Base-by-base conservation (phyloP, 1,140 invertebrate species). In the Bombus turneri region DNA sequence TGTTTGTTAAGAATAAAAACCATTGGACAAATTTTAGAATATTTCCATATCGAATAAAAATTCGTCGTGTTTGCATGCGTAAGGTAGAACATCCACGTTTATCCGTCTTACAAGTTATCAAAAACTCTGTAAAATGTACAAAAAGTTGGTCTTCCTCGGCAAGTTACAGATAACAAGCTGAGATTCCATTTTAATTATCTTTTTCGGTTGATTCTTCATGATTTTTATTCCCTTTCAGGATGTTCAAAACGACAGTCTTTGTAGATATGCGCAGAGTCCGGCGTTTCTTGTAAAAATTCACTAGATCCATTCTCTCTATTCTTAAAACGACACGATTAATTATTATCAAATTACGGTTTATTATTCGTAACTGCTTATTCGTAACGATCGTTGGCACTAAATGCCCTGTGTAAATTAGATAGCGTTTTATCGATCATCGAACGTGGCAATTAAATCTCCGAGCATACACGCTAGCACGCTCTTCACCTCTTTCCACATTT, bases 351-450 rank as follows among this genome's bases (percentile, higher is more conserved):
- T 68, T 59, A 79, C 39, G 31, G 62, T 69, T 69, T 80, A 71
- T 57, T 71, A 80, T 5, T 39, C 31, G 31, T 73, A 73, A n/a
- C 6, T 18, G 47, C 6, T 22, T 81, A 75, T 37, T 9, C n/a
- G 13, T 18, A 53, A 22, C 47, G 47, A 18, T 73, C 39, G 41
- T 74, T 75, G 81, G 81, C 81, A 75, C 71, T 82, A n/a, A 66
- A 53, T 66, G 71, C 72, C 81, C 71, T 43, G 57, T 75, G 41
- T 75, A 37, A 77, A 83, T 77, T 69, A 64, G 81, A 83, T 64
- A 68, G 31, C 9, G 25, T 31, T 47, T 39, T 22, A 69, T 77
- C 37, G 74, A 83, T 68, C 62, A 41, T 82, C 34, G n/a, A 74
- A 82, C 28, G 72, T 47, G 39, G 41, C 39, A 57, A 83, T 77